Percentiles rank a stretch among this genome's conserved stretches.
These are phyloP conservation scores for Vespertilio murinus DNA, from an alignment of 2,797 vertebrate species.

Conservation along the genomic window DNA sequence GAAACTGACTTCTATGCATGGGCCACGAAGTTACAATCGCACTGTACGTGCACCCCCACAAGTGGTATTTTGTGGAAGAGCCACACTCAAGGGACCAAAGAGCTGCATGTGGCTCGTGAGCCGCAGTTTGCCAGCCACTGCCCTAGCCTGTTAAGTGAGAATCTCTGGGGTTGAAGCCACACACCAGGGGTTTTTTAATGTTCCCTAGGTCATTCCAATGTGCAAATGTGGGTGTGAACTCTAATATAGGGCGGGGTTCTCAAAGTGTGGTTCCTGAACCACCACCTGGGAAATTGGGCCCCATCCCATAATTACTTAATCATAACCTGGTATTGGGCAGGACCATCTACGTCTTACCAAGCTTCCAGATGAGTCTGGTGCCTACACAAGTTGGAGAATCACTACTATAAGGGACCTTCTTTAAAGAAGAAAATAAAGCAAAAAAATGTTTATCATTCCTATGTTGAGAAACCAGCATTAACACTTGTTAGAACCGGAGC, in stretches of 20 bases:
- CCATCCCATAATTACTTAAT: neutral
- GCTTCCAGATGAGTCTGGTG: neutral
- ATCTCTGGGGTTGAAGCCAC: neutral
- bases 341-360: neutral
- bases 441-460: neutral
- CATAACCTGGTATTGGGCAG: neutral
- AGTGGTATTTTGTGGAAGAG: no score
- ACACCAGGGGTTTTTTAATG: neutral
- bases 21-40: no score
- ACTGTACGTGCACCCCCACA: no score
- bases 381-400: neutral
- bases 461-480: neutral
- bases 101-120: no score
- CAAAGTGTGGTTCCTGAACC: neutral
- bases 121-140: no score
- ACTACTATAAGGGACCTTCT: neutral
- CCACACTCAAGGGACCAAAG: no score
- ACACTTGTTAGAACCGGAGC: neutral
- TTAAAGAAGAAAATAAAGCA: neutral
- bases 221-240: neutral
- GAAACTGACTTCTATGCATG: no score
- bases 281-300: neutral
- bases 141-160: neutral
- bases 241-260: neutral
- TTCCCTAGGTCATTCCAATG: neutral